Evolutionary conservation across 2,797 vertebrate genomes (phyloP).

Genomic region (Chiloscyllium punctatum): DNA sequence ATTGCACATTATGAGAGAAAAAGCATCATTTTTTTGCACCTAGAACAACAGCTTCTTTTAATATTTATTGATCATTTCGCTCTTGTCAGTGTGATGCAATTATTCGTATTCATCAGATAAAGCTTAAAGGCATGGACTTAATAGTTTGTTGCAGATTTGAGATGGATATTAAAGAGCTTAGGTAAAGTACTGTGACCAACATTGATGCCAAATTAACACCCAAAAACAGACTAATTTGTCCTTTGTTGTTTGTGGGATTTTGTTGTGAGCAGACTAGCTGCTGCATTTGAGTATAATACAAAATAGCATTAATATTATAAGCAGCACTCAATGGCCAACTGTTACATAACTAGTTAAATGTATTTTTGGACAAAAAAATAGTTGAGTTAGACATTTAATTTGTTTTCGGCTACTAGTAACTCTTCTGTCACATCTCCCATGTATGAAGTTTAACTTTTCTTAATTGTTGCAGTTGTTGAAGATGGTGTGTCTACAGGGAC

Average conservation of each 20-base stretch:
- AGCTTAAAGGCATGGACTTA: not conserved
- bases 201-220: not conserved
- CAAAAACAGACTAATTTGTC: not conserved
- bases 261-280: not conserved
- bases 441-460: not conserved
- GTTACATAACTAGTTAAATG: not conserved
- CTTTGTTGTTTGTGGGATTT: not conserved
- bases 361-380: not conserved
- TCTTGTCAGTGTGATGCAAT: not conserved
- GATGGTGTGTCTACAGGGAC: too few relatives aligned
- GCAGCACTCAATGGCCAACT: not conserved
- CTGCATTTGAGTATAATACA: not conserved
- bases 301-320: not conserved
- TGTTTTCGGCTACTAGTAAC: not conserved
- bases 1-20: not conserved
- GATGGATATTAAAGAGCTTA: not conserved
- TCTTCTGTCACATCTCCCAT: not conserved
- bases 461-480: not conserved
- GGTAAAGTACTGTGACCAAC: not conserved
- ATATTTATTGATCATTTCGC: not conserved
- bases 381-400: not conserved
- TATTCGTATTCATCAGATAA: not conserved
- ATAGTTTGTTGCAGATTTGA: not conserved
- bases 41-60: not conserved
- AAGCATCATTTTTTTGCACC: not conserved